Conservation (phyloP, 1,140 invertebrate species). For the Dysdera silvatica region DNA sequence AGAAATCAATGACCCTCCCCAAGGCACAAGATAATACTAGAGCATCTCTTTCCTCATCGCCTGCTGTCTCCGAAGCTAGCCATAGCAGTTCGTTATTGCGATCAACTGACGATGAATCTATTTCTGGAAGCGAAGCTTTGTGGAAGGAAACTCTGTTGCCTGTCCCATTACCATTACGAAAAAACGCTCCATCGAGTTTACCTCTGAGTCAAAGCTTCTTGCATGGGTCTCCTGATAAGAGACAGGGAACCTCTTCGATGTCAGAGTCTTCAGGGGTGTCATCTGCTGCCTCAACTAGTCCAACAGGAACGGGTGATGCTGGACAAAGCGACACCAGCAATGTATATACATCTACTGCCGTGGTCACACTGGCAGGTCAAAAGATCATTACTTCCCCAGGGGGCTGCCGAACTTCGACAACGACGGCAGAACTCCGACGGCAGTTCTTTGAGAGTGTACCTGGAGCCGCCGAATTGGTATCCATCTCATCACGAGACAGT, state of each 20-base stretch:
- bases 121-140: neutral
- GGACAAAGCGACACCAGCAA: slow-evolving; percentile 5
- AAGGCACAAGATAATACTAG: neutral
- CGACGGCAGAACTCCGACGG: slow-evolving; percentile 31
- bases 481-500: too few relatives aligned
- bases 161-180: slow-evolving; percentile 13
- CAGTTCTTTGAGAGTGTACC: slow-evolving; percentile 37
- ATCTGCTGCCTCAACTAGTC: slow-evolving; percentile 15
- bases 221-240: slow-evolving; percentile 8
- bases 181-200: slow-evolving; percentile 15
- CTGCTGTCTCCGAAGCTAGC: slow-evolving; percentile 24
- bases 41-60: slow-evolving; percentile 20
- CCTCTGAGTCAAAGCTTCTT: slow-evolving; percentile 16
- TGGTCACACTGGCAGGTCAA: slow-evolving; percentile 25
- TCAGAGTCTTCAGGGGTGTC: slow-evolving; percentile 16
- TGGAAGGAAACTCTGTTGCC: slow-evolving; percentile 12
- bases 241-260: neutral
- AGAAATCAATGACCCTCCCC: neutral
- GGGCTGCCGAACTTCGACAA: slow-evolving; percentile 11
- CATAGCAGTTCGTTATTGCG: slow-evolving; percentile 13
- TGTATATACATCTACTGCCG: slow-evolving; percentile 25
- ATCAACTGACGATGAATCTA: slow-evolving; percentile 22
- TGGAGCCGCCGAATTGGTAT: too few relatives aligned
- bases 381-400: slow-evolving; percentile 1
- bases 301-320: slow-evolving; percentile 3